Conservation (phyloP, 2,797 vertebrate species). For the Sebastes taczanowskii region DNA sequence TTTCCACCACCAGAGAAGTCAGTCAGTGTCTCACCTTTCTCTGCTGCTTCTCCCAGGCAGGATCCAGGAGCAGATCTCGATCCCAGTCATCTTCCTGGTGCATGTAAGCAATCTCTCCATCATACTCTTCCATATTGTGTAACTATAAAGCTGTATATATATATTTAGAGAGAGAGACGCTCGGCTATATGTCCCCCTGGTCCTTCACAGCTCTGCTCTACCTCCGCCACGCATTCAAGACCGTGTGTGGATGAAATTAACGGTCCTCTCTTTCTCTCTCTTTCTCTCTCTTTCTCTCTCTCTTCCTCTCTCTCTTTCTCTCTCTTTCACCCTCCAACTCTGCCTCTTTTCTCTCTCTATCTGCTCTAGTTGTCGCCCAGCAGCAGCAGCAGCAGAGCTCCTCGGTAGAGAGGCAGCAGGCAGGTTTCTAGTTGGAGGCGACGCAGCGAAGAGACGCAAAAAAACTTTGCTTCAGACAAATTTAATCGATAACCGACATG, state of each 20-base stretch:
- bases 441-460: constrained; percentile 68
- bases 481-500: constrained; percentile 60
- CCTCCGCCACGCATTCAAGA: constrained; percentile 75
- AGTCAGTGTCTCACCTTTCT: constrained; percentile 82
- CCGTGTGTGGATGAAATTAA: constrained; percentile 76
- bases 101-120: constrained; percentile 84
- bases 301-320: constrained; percentile 34
- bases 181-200: constrained; percentile 53
- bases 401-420: constrained; percentile 51
- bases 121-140: constrained; percentile 86
- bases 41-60: constrained; percentile 95
- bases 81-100: constrained; percentile 92
- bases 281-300: constrained; percentile 28
- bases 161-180: not conserved
- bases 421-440: constrained; percentile 50
- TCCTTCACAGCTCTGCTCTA: constrained; percentile 55
- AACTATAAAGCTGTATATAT: not conserved
- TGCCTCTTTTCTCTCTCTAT: constrained; percentile 43
- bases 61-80: constrained; percentile 90
- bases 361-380: constrained; percentile 25
- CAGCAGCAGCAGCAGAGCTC: constrained; percentile 56
- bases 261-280: constrained; percentile 71
- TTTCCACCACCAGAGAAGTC: constrained; percentile 31
- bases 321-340: constrained; percentile 33
- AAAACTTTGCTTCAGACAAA: constrained; percentile 81